Evolutionary conservation across 2,113 vertebrate genomes (phyloP), one percentile per base, ranked within the genome.

Genomic region (Aplodontia rufa): DNA sequence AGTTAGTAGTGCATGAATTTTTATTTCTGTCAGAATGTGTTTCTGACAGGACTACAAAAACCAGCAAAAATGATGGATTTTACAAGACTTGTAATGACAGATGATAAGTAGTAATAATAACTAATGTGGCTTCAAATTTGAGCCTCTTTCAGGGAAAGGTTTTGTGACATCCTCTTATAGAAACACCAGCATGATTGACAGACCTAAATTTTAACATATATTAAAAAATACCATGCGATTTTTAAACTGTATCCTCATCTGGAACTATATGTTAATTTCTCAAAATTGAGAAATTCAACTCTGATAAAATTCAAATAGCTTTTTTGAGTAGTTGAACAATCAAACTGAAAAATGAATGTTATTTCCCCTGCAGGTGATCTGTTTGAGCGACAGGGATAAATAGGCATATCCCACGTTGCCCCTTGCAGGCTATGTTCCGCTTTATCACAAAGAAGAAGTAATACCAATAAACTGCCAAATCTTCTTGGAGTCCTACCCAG

Each of bases 91-190:
- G 32, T 96, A 97, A 96, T 96, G 97, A 97, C 24, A 37, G 64
- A 86, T 97, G 96, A 94, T 96, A 93, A 95, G 93, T 93, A 97
- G 95, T 97, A 97, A 97, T 97, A 98, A 94, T 92, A 96, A 94
- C 83, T 94, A 96, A 96, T 92, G 19, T 95, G 49, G 60, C 72
- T 97, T 96, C 75, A 85, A 93, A 96, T 82, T 92, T 92, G 47
- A 96, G 64, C 74, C 74, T 95, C 53, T 95, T 95, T 93, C 64
- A 68, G 64, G 75, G 17, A 94, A 93, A 94, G 30, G 51, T 90
- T 97, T 91, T 90, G 45, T 81, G 93, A 53, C 96, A 90, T 94
- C 32, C 86, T 92, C 83, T 68, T 95, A 97, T 32, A 91, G 94
- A 94, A 95, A 97, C 1, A 58, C 55, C 7, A 87, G 20, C 26